Base-by-base conservation (phyloP, 2,888 invertebrate species). In the Pandemis corylana region DNA sequence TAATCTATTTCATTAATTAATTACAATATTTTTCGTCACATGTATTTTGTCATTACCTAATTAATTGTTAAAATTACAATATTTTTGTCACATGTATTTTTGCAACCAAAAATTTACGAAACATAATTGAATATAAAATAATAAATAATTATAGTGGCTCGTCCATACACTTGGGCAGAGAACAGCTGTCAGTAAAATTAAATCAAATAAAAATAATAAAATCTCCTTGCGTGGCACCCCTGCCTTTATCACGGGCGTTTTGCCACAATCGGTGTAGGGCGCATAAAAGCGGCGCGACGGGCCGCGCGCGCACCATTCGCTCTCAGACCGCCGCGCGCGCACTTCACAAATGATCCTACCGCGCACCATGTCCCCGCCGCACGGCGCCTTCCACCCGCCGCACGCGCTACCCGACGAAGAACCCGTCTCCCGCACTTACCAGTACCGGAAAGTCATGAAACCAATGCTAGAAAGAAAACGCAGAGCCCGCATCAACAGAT, bases 381-480 rank as follows among this genome's bases (percentile, higher is more conserved):
- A 92, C 88, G 94, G 94, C 90, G 92, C 92, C 77, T 95, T 89
- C 91, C 95, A 87, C 83, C 94, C 89, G 82, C 95, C 88, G 81
- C 87, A 76, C 85, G 82, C 84, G 76, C 90, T 89, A 68, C 89
- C 91, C 20, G 94, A 94, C 80, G 94, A 94, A 77, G 94, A 94
- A 80, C 97, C 97, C 73, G 97, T 97, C 89, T 98, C 98, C 78
- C 96, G 98, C 87, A 98, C 98, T 79, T 98, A 98, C 90, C 98
- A 98, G 87, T 98, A 98, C 94, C 96, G 98, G 89, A 98, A 98
- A 96, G 98, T 98, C 80, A 98, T 98, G 97, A 98, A 98, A 90
- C 98, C 98, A 66, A 96, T 98, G 96, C 93, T 98, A 82, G 98
- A 98, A 88, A 95, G 98, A 74, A 98, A 98, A 89, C 95, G 98